Percentiles rank a stretch among this genome's conserved stretches.
phyloP scores from a whole-genome alignment of 37 sponge, comb jelly and placozoan genomes.

The Aplysina aerophoba region DNA sequence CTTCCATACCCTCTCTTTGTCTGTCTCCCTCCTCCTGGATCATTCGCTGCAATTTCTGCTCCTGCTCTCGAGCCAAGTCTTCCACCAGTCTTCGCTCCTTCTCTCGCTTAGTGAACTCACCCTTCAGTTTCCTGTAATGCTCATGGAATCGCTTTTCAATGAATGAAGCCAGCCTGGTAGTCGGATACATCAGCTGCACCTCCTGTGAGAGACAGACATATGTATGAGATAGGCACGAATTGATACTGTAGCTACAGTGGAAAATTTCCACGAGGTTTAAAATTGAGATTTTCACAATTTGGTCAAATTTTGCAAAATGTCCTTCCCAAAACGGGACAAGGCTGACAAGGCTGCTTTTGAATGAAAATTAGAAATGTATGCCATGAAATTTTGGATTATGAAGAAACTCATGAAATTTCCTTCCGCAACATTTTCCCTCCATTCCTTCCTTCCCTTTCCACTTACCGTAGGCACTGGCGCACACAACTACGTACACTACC shows the following conservation, averaged over 20 bases:
- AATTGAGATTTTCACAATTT: no score
- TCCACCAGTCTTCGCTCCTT: conserved; percentile 8
- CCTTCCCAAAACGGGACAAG: no score
- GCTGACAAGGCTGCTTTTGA: no score
- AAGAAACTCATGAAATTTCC: not conserved
- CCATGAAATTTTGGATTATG: no score
- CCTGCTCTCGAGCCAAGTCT: not conserved
- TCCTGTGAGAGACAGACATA: not conserved
- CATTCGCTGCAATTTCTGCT: not conserved
- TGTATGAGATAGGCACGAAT: not conserved
- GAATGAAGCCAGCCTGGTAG: not conserved
- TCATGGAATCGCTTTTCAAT: not conserved
- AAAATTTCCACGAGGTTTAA: no score
- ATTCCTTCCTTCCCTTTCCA: not conserved
- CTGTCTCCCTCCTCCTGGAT: not conserved
- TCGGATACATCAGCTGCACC: not conserved
- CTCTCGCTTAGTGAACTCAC: conserved; percentile 29
- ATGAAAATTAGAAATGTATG: no score
- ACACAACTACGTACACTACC: no score
- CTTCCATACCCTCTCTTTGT: no score
- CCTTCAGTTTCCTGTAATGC: not conserved
- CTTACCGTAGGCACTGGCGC: no score
- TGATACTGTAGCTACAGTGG: not conserved
- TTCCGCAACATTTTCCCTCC: not conserved
- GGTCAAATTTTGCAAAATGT: no score